Evolutionary conservation across 2,888 invertebrate genomes (phyloP).

Genomic region (Xestia sexstrigata): DNA sequence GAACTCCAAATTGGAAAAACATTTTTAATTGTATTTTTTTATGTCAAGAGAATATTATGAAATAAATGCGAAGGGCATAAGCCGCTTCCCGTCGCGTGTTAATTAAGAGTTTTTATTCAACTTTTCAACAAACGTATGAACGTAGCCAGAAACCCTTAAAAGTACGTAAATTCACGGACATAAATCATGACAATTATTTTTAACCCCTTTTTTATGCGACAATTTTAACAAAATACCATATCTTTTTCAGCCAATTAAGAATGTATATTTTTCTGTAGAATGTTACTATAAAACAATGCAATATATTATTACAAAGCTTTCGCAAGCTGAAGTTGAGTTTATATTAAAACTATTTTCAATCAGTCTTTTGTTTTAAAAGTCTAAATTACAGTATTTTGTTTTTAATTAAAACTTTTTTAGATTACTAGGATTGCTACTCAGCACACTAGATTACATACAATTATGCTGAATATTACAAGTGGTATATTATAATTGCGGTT

Average conservation of each 20-base stretch:
- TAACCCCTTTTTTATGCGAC: slow-evolving; percentile 4
- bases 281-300: background rate
- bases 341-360: background rate
- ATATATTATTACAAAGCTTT: slow-evolving; percentile 8
- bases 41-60: slow-evolving; percentile 13
- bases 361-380: background rate
- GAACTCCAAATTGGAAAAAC: slow-evolving; percentile 9
- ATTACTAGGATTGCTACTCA: background rate
- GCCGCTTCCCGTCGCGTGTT: slow-evolving; percentile 41
- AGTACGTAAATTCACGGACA: slow-evolving; percentile 25
- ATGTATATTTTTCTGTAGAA: background rate
- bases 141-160: slow-evolving; percentile 1
- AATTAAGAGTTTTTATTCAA: slow-evolving; percentile 51
- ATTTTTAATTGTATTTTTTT: slow-evolving; percentile 23
- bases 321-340: background rate
- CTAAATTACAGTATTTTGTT: background rate
- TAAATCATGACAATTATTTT: slow-evolving; percentile 27
- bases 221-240: background rate
- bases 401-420: background rate
- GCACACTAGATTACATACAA: background rate
- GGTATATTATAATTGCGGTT: background rate
- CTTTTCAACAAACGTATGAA: slow-evolving; percentile 40
- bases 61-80: slow-evolving; percentile 27
- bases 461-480: background rate
- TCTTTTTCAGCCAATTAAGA: background rate